Evolutionary conservation across 2,113 vertebrate genomes (phyloP).

Genomic region (Setophaga kirtlandii): DNA sequence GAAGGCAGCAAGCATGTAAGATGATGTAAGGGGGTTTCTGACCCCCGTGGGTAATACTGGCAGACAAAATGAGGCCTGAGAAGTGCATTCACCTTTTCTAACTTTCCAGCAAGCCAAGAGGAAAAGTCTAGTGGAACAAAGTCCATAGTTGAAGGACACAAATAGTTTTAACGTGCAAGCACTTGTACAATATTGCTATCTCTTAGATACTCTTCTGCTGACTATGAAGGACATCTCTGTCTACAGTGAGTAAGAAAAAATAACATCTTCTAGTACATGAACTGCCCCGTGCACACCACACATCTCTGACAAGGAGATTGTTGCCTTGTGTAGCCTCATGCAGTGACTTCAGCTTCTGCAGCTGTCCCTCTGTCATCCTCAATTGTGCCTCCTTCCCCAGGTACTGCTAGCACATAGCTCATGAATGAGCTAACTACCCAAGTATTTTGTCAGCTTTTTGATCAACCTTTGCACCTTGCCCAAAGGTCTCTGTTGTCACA

Average conservation of each 20-base stretch:
- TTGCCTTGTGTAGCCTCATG: not conserved
- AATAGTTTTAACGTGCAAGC: not conserved
- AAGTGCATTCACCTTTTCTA: not conserved
- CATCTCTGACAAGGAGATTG: not conserved
- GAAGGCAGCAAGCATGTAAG: not conserved
- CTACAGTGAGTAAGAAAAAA: not conserved
- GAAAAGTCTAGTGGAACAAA: not conserved
- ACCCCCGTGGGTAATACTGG: not conserved
- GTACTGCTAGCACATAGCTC: not conserved
- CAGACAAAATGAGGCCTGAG: not conserved
- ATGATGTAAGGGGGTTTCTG: constrained; percentile 29
- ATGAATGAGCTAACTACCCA: not conserved
- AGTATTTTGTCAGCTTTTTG: constrained; percentile 40
- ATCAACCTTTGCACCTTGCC: constrained; percentile 50
- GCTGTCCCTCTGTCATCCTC: not conserved
- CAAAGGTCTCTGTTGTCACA: constrained; percentile 17
- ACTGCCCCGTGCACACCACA: rapidly evolving
- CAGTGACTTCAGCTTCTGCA: not conserved
- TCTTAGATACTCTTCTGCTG: constrained; percentile 13
- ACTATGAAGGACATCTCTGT: not conserved
- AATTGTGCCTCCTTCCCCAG: not conserved
- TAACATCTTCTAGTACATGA: not conserved
- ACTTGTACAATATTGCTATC: not conserved
- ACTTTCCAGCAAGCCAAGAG: not conserved
- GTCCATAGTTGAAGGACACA: not conserved